These are phyloP conservation scores for Acrossocheilus fasciatus DNA, from an alignment of 2,797 vertebrate genomes.

Conservation along the genomic window DNA sequence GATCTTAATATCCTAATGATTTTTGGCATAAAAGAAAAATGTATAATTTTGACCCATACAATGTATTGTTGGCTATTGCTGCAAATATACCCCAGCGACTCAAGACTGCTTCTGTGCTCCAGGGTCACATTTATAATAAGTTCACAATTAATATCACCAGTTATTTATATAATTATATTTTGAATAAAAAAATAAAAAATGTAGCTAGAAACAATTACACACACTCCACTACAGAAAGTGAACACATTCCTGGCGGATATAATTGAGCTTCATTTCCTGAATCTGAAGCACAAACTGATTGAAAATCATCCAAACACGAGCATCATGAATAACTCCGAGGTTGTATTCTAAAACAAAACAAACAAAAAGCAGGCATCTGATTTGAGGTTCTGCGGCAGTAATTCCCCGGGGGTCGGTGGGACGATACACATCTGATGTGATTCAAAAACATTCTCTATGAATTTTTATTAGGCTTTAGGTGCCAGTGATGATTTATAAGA, in stretches of 20 bases:
- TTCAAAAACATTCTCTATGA: conserved; percentile 51
- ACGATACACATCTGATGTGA: conserved; percentile 32
- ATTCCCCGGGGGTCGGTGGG: conserved; percentile 38
- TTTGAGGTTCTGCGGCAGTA: neutral
- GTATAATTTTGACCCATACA: too few species aligned
- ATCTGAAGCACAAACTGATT: neutral
- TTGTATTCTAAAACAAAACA: neutral
- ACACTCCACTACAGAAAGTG: neutral
- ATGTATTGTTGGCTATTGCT: too few species aligned
- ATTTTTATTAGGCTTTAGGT: conserved; percentile 55
- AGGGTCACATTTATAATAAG: too few species aligned
- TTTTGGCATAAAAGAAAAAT: too few species aligned
- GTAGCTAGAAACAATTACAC: neutral
- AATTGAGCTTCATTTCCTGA: neutral
- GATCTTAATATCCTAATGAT: too few species aligned
- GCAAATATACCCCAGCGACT: too few species aligned
- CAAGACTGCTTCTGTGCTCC: too few species aligned
- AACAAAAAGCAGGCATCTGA: neutral
- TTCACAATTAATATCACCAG: neutral
- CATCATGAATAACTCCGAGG: neutral
- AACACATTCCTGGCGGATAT: neutral
- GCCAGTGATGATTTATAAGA: conserved; percentile 33
- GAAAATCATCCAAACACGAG: neutral
- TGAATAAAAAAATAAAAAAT: neutral
- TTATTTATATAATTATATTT: neutral